phyloP scores from a whole-genome alignment of 1,140 invertebrate species.

The Apocrypta bakeri region DNA sequence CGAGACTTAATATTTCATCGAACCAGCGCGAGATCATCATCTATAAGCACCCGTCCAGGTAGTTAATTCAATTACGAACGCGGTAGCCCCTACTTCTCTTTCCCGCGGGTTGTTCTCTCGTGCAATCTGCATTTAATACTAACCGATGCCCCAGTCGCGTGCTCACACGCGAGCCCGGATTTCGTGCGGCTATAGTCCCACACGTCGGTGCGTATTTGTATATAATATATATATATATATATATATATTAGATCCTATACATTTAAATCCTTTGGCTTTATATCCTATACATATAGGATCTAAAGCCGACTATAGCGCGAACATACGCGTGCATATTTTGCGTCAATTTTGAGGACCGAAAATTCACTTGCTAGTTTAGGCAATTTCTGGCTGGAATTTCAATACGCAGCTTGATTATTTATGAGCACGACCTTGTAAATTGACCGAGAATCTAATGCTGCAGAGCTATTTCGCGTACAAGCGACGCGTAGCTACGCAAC shows the following conservation, averaged over 20 bases:
- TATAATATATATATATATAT: too few relatives aligned
- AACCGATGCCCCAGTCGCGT: conserved; percentile 56
- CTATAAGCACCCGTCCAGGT: not conserved
- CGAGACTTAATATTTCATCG: conserved; percentile 36
- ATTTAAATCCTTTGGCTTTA: too few relatives aligned
- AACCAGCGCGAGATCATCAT: conserved; percentile 26
- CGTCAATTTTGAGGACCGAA: not conserved
- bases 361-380: not conserved
- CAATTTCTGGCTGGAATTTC: not conserved
- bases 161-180: conserved; percentile 56
- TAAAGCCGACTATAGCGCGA: conserved; percentile 46
- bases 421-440: not conserved
- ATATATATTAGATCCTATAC: too few relatives aligned
- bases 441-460: not conserved
- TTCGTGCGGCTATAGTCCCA: conserved; percentile 56
- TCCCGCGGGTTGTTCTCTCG: conserved; percentile 41
- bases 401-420: not conserved
- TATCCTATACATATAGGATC: conserved; percentile 21
- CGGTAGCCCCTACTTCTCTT: too few relatives aligned
- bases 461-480: not conserved
- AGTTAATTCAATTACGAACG: conserved; percentile 31
- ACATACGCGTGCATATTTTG: not conserved
- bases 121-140: conserved; percentile 61
- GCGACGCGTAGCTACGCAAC: not conserved
- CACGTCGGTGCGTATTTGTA: not conserved